Conservation (phyloP, 2,797 vertebrate species). For the Poecilia velifera region DNA sequence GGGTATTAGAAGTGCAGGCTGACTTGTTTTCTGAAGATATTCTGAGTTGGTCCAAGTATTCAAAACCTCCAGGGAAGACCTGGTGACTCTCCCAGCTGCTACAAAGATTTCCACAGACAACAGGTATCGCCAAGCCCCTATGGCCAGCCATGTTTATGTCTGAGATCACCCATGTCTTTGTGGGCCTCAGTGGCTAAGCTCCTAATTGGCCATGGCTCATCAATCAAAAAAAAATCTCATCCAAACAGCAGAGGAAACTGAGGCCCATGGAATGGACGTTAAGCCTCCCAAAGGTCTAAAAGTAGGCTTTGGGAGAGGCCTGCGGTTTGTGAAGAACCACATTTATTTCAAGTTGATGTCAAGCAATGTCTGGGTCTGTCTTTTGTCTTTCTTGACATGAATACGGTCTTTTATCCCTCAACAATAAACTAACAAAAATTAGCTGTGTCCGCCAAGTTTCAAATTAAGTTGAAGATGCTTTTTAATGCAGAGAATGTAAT, state of each 20-base stretch:
- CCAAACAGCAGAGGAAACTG: conserved; percentile 73
- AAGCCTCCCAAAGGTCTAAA: conserved; percentile 68
- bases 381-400: conserved; percentile 62
- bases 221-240: conserved; percentile 78
- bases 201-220: conserved; percentile 85
- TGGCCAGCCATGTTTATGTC: conserved; percentile 77
- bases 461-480: not conserved
- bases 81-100: conserved; percentile 49
- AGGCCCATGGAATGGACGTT: conserved; percentile 65
- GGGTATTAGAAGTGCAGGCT: conserved; percentile 29
- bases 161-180: conserved; percentile 71
- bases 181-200: conserved; percentile 76
- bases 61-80: conserved; percentile 46
- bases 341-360: conserved; percentile 64
- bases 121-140: conserved; percentile 73
- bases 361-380: conserved; percentile 63
- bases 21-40: conserved; percentile 57
- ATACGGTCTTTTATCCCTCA: conserved; percentile 22
- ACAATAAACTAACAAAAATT: conserved; percentile 14
- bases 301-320: conserved; percentile 66
- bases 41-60: conserved; percentile 56
- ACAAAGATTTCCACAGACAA: conserved; percentile 46
- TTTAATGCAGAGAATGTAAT: conserved; percentile 14
- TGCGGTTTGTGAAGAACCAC: conserved; percentile 72
- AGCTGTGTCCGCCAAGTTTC: conserved; percentile 15